These are phyloP conservation scores for Dinomys branickii DNA, from an alignment of 2,113 vertebrate species.

Conservation along the genomic window DNA sequence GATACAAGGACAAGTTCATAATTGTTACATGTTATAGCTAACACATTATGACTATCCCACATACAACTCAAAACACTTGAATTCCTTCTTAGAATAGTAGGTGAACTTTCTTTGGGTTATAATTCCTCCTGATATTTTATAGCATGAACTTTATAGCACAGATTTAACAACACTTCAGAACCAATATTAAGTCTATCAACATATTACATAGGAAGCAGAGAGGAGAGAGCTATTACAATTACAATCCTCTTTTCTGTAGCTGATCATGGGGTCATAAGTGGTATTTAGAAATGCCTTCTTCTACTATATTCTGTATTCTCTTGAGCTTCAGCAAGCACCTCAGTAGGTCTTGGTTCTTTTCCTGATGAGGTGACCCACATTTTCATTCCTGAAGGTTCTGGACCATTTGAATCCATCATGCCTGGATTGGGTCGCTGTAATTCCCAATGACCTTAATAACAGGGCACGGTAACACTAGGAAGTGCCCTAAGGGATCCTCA, in stretches of 20 bases:
- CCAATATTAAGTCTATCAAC: not conserved
- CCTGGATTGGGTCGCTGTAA: not conserved
- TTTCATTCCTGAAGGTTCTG: not conserved
- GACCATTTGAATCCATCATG: not conserved
- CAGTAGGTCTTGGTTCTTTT: not conserved
- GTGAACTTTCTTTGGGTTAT: not conserved
- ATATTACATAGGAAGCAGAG: not conserved
- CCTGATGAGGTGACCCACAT: not conserved
- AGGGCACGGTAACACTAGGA: not conserved
- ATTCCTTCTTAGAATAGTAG: not conserved
- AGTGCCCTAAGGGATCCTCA: not conserved
- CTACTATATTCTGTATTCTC: not conserved
- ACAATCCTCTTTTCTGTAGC: not conserved
- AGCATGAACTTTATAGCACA: not conserved
- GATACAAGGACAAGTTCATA: not conserved
- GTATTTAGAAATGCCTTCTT: not conserved
- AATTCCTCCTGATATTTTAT: not conserved
- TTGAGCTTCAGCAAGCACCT: not conserved
- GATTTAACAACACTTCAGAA: not conserved
- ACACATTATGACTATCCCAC: not conserved
- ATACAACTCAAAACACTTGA: not conserved
- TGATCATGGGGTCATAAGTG: not conserved
- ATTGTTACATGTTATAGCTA: not conserved
- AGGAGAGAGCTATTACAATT: not conserved
- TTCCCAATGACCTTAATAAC: not conserved